phyloP scores from a whole-genome alignment of 2,888 invertebrate species.

The Lepidocyrtinus sp. region DNA sequence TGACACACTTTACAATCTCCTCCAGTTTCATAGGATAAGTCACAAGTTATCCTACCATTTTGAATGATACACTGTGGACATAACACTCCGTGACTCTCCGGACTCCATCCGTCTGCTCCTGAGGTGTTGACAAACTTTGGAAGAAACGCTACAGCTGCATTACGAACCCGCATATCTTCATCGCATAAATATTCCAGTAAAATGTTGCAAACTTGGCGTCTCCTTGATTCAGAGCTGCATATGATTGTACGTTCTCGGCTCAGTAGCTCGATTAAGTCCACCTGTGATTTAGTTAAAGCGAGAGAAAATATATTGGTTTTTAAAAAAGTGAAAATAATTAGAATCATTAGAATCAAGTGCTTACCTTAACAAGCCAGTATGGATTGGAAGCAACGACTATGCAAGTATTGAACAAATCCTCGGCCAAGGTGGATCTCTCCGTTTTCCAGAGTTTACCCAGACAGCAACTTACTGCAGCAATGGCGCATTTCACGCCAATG shows the following conservation, averaged over 20 bases:
- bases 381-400: conserved; percentile 80
- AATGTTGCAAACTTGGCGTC: conserved; percentile 77
- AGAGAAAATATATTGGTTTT: neutral
- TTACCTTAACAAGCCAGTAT: conserved; percentile 89
- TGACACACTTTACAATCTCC: conserved; percentile 23
- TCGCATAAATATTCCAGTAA: conserved; percentile 80
- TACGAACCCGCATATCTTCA: conserved; percentile 84
- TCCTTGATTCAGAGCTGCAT: conserved; percentile 70
- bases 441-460: conserved; percentile 78
- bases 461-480: conserved; percentile 78
- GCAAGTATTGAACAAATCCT: conserved; percentile 78
- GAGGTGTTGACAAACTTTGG: conserved; percentile 74
- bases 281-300: conserved; percentile 73
- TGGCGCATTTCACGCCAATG: conserved; percentile 71
- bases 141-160: conserved; percentile 80
- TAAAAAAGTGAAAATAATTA: conserved; percentile 6
- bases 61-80: conserved; percentile 40
- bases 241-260: conserved; percentile 69
- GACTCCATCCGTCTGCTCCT: conserved; percentile 31
- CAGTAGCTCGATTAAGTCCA: conserved; percentile 79
- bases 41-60: neutral
- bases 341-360: no score
- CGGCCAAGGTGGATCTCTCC: conserved; percentile 75
- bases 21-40: neutral
- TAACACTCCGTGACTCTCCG: conserved; percentile 29